Evolutionary conservation across 1,140 invertebrate species (phyloP).

Genomic region (Homarus americanus): DNA sequence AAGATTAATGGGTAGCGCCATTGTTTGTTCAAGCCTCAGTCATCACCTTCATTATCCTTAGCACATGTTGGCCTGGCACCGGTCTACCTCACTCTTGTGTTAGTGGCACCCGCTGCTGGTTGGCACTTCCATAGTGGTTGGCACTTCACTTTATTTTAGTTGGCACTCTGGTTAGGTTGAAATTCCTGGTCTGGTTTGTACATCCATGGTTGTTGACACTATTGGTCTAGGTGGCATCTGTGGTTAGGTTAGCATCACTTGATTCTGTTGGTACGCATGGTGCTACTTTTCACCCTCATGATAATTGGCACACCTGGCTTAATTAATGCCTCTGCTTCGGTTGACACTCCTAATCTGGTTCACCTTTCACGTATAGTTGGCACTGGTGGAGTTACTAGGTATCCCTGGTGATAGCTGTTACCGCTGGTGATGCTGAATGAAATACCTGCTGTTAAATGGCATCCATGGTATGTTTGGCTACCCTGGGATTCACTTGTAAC

Average conservation of each 20-base stretch:
- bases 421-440: too few species aligned
- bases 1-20: conserved; percentile 45
- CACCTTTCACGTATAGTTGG: neutral
- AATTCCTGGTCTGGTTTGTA: neutral
- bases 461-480: too few species aligned
- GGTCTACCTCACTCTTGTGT: neutral
- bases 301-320: neutral
- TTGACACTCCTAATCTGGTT: neutral
- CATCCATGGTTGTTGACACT: neutral
- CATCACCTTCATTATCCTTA: conserved; percentile 63
- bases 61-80: conserved; percentile 55
- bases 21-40: conserved; percentile 51
- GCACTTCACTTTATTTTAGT: too few species aligned
- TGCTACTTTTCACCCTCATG: neutral
- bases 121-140: neutral
- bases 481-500: too few species aligned
- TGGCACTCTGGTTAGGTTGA: neutral
- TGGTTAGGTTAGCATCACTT: neutral
- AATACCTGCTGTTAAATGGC: too few species aligned
- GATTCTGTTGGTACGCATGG: neutral
- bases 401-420: too few species aligned
- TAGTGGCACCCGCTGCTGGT: neutral
- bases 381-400: neutral
- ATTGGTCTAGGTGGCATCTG: neutral
- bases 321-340: too few species aligned